Conservation (phyloP, 2,888 invertebrate species). For the Sepioteuthis lessoniana region DNA sequence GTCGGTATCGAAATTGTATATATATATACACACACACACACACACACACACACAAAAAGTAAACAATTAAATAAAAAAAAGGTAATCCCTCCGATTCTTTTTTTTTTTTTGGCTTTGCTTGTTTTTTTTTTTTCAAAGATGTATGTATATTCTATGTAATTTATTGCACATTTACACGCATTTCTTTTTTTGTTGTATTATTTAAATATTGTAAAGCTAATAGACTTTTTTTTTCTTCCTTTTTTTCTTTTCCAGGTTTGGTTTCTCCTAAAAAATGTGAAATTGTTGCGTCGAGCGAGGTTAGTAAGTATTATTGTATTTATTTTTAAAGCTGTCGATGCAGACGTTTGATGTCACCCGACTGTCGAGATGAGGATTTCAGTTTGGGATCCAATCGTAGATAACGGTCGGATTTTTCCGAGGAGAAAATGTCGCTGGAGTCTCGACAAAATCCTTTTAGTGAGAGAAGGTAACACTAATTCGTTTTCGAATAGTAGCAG, state of each 20-base stretch:
- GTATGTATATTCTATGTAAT: neutral
- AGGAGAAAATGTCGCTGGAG: constrained; percentile 21
- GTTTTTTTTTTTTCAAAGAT: neutral
- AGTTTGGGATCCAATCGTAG: neutral
- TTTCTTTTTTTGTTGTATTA: neutral
- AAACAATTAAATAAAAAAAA: too few species aligned
- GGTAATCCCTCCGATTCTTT: too few species aligned
- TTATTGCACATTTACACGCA: neutral
- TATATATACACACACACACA: too few species aligned
- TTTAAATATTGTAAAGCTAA: neutral
- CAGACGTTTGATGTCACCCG: neutral
- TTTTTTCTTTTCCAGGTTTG: neutral
- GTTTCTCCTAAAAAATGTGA: neutral
- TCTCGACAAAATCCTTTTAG: constrained; percentile 33
- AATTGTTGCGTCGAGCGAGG: neutral
- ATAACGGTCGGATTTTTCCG: constrained; percentile 23
- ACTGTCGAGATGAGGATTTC: neutral
- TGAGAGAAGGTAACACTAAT: constrained; percentile 16
- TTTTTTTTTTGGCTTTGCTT: too few species aligned
- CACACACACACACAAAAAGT: too few species aligned
- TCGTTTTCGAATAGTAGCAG: neutral
- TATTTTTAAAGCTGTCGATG: too few species aligned
- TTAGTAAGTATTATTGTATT: neutral
- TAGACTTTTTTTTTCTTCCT: neutral
- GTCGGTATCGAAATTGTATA: too few species aligned